phyloP scores from a whole-genome alignment of 35 echinoderm and acorn worm genomes.

The Holothuria glaberrima region DNA sequence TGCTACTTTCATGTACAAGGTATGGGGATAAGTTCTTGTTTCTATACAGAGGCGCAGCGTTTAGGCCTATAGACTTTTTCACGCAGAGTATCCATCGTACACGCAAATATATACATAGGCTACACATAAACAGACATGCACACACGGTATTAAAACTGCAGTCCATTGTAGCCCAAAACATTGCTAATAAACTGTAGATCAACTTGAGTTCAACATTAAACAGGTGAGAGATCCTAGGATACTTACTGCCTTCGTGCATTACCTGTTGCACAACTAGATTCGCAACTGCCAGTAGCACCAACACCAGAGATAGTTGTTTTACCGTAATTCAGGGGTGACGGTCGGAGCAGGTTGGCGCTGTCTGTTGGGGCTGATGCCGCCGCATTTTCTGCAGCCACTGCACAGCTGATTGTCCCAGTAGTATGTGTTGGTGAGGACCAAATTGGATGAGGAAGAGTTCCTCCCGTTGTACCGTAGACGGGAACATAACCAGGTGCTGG shows the following conservation, averaged over 20 bases:
- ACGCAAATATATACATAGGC: no score
- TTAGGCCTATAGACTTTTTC: no score
- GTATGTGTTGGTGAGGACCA: conserved; percentile 68
- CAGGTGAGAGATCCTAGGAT: no score
- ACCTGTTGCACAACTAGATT: conserved; percentile 58
- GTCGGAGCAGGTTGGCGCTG: conserved; percentile 80
- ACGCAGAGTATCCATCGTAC: no score
- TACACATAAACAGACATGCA: no score
- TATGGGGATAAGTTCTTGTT: no score
- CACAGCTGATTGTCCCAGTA: conserved; percentile 80
- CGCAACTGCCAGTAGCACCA: conserved; percentile 15
- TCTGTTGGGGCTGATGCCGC: conserved; percentile 71
- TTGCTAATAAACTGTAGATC: no score
- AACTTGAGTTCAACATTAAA: no score
- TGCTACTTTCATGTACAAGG: no score
- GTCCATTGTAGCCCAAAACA: no score
- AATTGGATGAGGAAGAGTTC: conserved; percentile 76
- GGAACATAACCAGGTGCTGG: conserved; percentile 87
- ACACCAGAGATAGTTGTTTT: conserved; percentile 31
- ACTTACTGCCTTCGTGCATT: not conserved
- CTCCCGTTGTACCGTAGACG: conserved; percentile 79
- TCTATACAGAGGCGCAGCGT: no score
- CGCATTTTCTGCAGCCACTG: conserved; percentile 71
- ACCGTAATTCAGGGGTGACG: conserved; percentile 82
- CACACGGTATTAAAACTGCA: no score